A percentile compares a stretch with the other conserved stretches of the same genome.
Evolutionary conservation across 2,113 vertebrate genomes (phyloP).

Genomic region (Herpetotheres cachinnans): DNA sequence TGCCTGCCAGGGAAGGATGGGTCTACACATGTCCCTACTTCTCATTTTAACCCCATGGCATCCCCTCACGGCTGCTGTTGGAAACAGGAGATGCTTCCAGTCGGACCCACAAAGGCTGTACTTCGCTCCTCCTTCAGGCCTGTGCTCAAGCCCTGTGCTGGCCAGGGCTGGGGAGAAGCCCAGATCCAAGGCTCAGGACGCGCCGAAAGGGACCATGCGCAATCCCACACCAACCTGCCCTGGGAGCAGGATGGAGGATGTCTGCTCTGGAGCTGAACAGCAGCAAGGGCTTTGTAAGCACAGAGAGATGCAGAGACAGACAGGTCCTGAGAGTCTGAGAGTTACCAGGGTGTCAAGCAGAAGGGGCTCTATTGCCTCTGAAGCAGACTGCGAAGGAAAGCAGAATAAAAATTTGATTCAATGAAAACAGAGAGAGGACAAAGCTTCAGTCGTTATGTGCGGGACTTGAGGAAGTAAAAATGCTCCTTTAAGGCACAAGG

Average conservation of each 20-base stretch:
- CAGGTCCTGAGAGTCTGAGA: not conserved
- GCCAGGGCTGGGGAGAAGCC: not conserved
- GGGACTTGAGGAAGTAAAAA: not conserved
- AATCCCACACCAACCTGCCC: not conserved
- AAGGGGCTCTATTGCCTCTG: not conserved
- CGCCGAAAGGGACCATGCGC: not conserved
- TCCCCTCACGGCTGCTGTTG: not conserved
- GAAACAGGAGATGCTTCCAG: not conserved
- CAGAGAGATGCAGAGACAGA: not conserved
- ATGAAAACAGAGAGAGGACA: not conserved
- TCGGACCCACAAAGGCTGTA: accelerated
- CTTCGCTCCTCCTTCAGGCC: not conserved
- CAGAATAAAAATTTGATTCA: not conserved
- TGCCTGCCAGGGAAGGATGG: not conserved
- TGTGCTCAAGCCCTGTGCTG: not conserved
- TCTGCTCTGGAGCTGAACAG: not conserved
- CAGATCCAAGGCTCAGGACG: not conserved
- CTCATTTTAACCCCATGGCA: not conserved
- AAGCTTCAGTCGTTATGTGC: not conserved
- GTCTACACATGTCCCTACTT: not conserved
- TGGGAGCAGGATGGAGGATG: not conserved
- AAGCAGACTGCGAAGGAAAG: not conserved
- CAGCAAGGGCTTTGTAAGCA: not conserved
- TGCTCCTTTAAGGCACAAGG: not conserved
- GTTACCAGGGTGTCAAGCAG: not conserved